Base-by-base conservation (phyloP, 2,888 invertebrate genomes). In the Hemicrepidius hirtus region DNA sequence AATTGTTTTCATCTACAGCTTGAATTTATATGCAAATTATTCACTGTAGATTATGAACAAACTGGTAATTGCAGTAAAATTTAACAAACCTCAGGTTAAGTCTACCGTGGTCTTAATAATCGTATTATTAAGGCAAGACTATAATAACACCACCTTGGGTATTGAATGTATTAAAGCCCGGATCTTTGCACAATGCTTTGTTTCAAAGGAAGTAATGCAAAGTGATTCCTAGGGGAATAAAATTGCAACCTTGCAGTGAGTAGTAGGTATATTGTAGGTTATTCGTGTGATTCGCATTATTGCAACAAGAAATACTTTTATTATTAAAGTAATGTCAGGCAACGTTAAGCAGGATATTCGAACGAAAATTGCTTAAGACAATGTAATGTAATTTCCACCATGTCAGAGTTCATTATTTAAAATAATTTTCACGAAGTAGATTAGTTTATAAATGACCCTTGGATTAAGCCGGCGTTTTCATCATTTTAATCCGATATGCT, bases 1-100 rank as follows among this genome's bases (percentile, higher is more conserved):
- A 60, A 44, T 60, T 60, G 44, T 60, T 60, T 60, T 57, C 32
- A 37, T 40, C 13, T 44, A 20, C 41, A 10, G 28, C 13, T 44
- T 13, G 21, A 41, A 44, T 60, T 60, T 60, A 60, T 41, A 60
- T 60, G 60, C 60, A 60, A 44, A 60, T 60, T 1, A 20, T 41
- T 44, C 44, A 20, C n/a, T 7, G 41, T 35, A 57, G 57, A 35
- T 35, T 37, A 10, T 13, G 4, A 60, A 60, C 20, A 41, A 44
- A n/a, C n/a, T 28, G 28, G 16, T 60, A 37, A 60, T 60, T 44
- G 59, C 37, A 9, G 13, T 24, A 20, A 12, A 37, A 57, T 35
- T 32, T 13, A 9, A 5, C 21, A 12, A 10, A 5, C 12, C 0
- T 21, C 6, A 21, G 49, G 49, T 21, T 4, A 1, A 20, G 46